Percentiles rank a stretch among this genome's conserved stretches.
Conservation (phyloP, 2,888 invertebrate genomes). For the Limnephilus lunatus region DNA sequence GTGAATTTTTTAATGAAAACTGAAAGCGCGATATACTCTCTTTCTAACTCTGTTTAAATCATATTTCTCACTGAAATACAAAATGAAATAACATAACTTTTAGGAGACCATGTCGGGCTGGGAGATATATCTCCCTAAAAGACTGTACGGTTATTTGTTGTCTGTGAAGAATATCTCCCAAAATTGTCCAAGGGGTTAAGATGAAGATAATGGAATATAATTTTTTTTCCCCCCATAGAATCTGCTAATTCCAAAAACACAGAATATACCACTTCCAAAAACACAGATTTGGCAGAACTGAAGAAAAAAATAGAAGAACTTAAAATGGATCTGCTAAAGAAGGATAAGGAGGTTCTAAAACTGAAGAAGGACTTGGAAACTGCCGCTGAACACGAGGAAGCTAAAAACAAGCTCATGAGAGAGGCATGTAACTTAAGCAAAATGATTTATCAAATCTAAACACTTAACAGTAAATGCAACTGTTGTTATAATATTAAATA, state of each 20-base stretch:
- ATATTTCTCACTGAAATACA: no score
- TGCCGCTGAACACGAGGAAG: slow-evolving; percentile 75
- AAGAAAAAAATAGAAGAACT: slow-evolving; percentile 82
- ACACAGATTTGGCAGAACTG: slow-evolving; percentile 76
- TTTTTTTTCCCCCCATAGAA: slow-evolving; percentile 46
- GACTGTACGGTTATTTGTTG: no score
- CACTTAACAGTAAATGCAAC: not conserved
- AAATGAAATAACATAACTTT: no score
- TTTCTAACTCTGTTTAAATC: no score
- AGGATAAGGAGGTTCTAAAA: slow-evolving; percentile 81
- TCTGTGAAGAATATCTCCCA: no score
- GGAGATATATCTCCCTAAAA: no score
- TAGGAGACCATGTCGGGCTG: no score
- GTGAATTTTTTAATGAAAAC: no score
- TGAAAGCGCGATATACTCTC: no score
- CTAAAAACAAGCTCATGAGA: slow-evolving; percentile 78
- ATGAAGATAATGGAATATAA: not conserved
- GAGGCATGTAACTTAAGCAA: slow-evolving; percentile 72
- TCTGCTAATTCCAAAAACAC: slow-evolving; percentile 63
- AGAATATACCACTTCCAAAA: slow-evolving; percentile 78
- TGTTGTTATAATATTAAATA: not conserved
- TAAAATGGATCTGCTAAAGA: slow-evolving; percentile 80
- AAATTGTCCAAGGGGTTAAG: no score
- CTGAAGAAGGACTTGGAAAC: slow-evolving; percentile 79
- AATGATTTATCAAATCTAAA: not conserved